Percentiles rank a stretch among this genome's conserved stretches.
Conservation (phyloP, 2,113 vertebrate species). For the Climacteris rufus region DNA sequence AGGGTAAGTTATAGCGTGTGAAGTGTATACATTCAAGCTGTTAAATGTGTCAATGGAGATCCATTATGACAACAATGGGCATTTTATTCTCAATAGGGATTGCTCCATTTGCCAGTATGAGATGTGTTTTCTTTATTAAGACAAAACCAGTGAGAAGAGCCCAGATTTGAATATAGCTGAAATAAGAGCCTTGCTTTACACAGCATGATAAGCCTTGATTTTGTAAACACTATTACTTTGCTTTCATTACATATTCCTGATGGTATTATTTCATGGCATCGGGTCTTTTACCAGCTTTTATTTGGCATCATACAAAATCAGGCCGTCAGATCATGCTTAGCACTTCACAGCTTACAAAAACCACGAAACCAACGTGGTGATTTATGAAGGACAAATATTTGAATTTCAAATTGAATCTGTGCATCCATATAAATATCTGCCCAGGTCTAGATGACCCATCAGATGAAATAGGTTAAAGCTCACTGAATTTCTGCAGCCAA, state of each 20-base stretch:
- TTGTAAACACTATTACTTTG: constrained; percentile 32
- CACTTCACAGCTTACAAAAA: background rate
- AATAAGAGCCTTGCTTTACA: constrained; percentile 29
- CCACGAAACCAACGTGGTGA: background rate
- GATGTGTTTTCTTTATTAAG: constrained; percentile 56
- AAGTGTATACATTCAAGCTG: constrained; percentile 72
- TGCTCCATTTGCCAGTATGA: constrained; percentile 69
- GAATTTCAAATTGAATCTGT: background rate
- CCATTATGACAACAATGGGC: constrained; percentile 67
- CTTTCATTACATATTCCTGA: constrained; percentile 16
- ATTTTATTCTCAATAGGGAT: constrained; percentile 67
- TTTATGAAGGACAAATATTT: background rate
- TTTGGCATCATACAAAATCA: background rate
- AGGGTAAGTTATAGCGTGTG: constrained; percentile 58
- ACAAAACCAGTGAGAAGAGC: constrained; percentile 58
- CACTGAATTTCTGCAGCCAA: background rate
- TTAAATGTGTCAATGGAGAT: constrained; percentile 72
- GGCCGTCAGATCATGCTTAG: background rate
- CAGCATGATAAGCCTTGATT: constrained; percentile 23
- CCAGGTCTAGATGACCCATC: background rate
- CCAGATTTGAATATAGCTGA: constrained; percentile 23
- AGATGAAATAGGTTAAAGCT: background rate
- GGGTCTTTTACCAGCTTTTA: background rate
- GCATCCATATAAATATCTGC: background rate
- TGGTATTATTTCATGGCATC: background rate